A percentile compares a stretch with the other conserved stretches of the same genome.
phyloP scores from a whole-genome alignment of 2,113 vertebrate genomes.

The Gambusia holbrooki region DNA sequence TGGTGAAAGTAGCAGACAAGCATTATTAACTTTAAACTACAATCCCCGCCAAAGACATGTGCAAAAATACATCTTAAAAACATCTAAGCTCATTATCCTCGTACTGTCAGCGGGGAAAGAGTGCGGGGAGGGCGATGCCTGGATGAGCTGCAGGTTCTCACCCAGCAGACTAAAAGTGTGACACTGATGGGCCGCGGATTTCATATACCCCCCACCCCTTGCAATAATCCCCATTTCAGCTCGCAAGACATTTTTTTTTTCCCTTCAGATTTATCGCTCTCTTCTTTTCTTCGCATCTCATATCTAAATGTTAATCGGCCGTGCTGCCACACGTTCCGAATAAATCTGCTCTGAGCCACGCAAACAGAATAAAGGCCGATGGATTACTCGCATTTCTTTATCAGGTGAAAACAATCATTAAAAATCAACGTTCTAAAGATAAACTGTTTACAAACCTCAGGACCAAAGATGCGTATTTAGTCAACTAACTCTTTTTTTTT shows the following conservation, averaged over 20 bases:
- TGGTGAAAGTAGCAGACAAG: constrained; percentile 49
- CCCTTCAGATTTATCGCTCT: constrained; percentile 32
- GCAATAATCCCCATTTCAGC: constrained; percentile 29
- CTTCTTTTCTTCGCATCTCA: constrained; percentile 52
- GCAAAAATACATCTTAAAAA: constrained; percentile 72
- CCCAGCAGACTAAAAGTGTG: constrained; percentile 32
- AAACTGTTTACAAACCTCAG: constrained; percentile 15
- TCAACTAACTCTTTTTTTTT: neutral
- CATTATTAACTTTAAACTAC: constrained; percentile 57
- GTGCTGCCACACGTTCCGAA: constrained; percentile 23
- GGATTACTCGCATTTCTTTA: constrained; percentile 50
- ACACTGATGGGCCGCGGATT: constrained; percentile 55
- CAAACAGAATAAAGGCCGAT: constrained; percentile 40
- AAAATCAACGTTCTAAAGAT: constrained; percentile 45
- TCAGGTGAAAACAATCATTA: constrained; percentile 47
- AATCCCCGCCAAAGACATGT: constrained; percentile 53
- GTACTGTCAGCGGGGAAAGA: constrained; percentile 62
- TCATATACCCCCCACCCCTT: constrained; percentile 1
- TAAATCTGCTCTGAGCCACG: constrained; percentile 54
- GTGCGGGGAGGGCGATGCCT: neutral
- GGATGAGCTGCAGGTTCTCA: constrained; percentile 62
- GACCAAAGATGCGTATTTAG: neutral
- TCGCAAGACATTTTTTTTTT: constrained; percentile 33
- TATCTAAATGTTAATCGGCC: constrained; percentile 51
- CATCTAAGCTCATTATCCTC: constrained; percentile 79